phyloP scores from a whole-genome alignment of 2,888 invertebrate genomes.

The Cephalotes varians region DNA sequence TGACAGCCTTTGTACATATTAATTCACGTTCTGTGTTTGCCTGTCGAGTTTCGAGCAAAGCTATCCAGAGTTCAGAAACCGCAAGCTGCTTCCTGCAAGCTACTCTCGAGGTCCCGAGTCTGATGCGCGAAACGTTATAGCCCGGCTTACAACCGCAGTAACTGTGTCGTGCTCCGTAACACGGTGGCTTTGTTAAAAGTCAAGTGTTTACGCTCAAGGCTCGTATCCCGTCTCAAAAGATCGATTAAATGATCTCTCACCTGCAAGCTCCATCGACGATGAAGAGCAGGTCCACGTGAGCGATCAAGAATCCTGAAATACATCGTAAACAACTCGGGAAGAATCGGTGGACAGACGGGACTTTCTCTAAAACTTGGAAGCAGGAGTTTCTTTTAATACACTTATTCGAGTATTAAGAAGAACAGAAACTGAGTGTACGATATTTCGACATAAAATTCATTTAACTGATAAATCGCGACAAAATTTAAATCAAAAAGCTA shows the following conservation, averaged over 20 bases:
- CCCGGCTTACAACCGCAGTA: slow-evolving; percentile 68
- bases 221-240: slow-evolving; percentile 41
- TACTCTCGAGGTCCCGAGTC: slow-evolving; percentile 64
- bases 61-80: slow-evolving; percentile 70
- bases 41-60: slow-evolving; percentile 66
- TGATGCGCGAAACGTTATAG: slow-evolving; percentile 67
- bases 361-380: slow-evolving; percentile 1
- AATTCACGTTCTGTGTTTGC: slow-evolving; percentile 55
- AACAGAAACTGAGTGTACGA: not conserved
- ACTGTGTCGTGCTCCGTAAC: slow-evolving; percentile 71
- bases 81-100: slow-evolving; percentile 69
- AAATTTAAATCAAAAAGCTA: not conserved
- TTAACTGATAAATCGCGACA: not conserved
- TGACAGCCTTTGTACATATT: slow-evolving; percentile 56
- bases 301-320: slow-evolving; percentile 49
- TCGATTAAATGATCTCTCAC: slow-evolving; percentile 56
- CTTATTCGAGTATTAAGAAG: not conserved
- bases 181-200: slow-evolving; percentile 66
- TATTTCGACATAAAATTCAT: not conserved
- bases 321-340: slow-evolving; percentile 35
- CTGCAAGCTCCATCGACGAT: slow-evolving; percentile 44
- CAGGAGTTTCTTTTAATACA: not conserved
- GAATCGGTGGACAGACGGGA: not conserved
- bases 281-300: slow-evolving; percentile 42
- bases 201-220: slow-evolving; percentile 28